A percentile compares a stretch with the other conserved stretches of the same genome.
Evolutionary conservation across 2,797 vertebrate species (phyloP).

Genomic region (Catamblyrhynchus diadema): DNA sequence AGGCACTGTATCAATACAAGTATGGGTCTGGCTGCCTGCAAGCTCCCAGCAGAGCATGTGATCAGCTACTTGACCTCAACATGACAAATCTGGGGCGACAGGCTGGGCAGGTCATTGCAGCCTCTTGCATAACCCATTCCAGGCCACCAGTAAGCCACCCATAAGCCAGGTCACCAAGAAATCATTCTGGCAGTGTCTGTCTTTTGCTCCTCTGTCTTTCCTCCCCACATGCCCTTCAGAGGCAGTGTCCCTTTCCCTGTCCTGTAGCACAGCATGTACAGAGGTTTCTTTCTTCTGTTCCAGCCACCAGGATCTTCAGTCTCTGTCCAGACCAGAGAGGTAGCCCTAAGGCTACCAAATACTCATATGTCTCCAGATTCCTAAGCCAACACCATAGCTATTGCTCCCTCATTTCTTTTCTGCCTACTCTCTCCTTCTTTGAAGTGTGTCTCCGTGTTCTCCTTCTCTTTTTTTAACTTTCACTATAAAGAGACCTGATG

Average conservation of each 20-base stretch:
- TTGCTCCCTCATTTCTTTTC: background rate
- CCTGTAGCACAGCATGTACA: background rate
- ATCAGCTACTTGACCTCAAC: background rate
- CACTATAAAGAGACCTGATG: background rate
- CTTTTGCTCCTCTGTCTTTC: background rate
- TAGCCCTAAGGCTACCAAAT: background rate
- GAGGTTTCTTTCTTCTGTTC: background rate
- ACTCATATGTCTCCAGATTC: background rate
- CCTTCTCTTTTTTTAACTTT: background rate
- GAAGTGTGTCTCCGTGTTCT: background rate
- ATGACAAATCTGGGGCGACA: background rate
- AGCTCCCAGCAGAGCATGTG: background rate
- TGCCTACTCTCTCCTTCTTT: background rate
- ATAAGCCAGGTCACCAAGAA: background rate
- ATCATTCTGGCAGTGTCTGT: background rate
- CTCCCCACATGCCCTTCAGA: background rate
- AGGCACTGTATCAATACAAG: background rate
- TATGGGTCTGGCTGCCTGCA: background rate
- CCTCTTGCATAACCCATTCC: background rate
- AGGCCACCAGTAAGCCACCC: background rate
- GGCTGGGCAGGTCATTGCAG: background rate
- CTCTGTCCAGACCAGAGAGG: background rate
- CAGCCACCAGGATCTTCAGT: background rate
- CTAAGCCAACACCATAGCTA: background rate
- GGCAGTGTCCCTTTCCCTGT: background rate